A percentile compares a stretch with the other conserved stretches of the same genome.
Evolutionary conservation across 2,113 vertebrate species (phyloP).

Genomic region (Brachyhypopomus occidentalis): DNA sequence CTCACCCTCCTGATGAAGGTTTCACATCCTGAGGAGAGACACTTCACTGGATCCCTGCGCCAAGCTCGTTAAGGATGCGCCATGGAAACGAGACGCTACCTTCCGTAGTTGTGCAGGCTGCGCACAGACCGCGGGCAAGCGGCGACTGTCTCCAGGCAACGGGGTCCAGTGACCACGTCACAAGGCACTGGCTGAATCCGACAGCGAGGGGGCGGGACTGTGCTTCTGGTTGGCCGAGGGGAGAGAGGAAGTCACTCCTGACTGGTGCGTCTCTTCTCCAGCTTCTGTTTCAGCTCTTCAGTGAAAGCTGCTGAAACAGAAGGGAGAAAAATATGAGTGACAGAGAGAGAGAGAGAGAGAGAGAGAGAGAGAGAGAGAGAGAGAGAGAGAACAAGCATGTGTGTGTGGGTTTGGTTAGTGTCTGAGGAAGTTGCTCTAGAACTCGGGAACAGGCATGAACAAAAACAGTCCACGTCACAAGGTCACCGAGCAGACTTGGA

Average conservation of each 20-base stretch:
- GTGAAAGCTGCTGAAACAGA: constrained; percentile 64
- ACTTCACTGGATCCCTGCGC: background rate
- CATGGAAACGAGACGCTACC: background rate
- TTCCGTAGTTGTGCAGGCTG: background rate
- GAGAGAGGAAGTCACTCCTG: constrained; percentile 65
- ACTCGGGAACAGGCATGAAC: too few species aligned
- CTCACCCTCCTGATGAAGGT: background rate
- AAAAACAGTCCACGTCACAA: too few species aligned
- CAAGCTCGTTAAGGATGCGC: constrained; percentile 4
- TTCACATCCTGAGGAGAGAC: background rate
- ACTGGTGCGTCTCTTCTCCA: constrained; percentile 74
- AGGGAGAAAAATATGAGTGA: background rate
- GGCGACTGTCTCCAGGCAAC: background rate
- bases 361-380: too few species aligned
- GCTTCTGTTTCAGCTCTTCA: constrained; percentile 77
- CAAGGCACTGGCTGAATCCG: constrained; percentile 72
- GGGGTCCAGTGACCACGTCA: constrained; percentile 17
- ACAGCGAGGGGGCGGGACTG: constrained; percentile 47
- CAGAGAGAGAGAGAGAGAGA: too few species aligned
- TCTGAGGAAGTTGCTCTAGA: too few species aligned
- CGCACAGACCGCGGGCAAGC: background rate
- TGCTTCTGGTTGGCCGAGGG: constrained; percentile 32
- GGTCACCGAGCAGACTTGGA: too few species aligned
- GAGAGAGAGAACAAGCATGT: too few species aligned
- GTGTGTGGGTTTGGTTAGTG: too few species aligned